Base-by-base conservation (phyloP, 2,113 vertebrate genomes). In the Gadus macrocephalus region DNA sequence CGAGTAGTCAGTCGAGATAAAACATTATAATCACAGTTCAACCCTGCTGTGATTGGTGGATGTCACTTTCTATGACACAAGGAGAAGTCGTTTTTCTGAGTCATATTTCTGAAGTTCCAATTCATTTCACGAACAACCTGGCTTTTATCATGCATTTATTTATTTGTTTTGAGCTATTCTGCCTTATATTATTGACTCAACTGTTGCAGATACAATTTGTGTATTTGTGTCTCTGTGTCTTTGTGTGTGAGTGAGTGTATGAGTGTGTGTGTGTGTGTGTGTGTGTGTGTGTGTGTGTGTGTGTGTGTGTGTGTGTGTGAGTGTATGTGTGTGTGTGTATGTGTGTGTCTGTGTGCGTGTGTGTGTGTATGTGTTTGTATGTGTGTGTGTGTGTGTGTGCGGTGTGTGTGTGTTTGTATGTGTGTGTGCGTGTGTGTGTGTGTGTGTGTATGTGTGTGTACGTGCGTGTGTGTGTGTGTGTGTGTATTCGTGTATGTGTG, bases 361-460 rank as follows among this genome's bases (percentile, higher is more conserved):
- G 2, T 22, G 65, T 67, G 38, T 67, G 11, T 53, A 19, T 25
- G 14, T 69, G 20, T 69, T 35, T 31, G 38, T 71, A 62, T 58
- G 27, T 71, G 22, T 56, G 27, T 62, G 17, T 56, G n/a, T 61
- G 59, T 62, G 27, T 71, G 67, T 67, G 16, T 69, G 28, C 31
- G 15, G n/a, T 72, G 59, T 69, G 66, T n/a, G 55, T 58, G 55
- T 58, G 55, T 58, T n/a, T n/a, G n/a, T 69, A 67, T 67, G 15
- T 71, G 64, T 71, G 67, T 67, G 16, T 69, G 28, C 31, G 15
- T 69, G n/a, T 72, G 59, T 69, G 66, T n/a, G 55, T 58, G 55
- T 58, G 55, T 58, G 55, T 68, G 67, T 53, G 62, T 31, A 3
- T 53, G 38, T 66, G 65, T 66, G 42, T 53, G 35, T 49, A 14